Base-by-base conservation (phyloP, 2,113 vertebrate genomes). In the Eulacestoma nigropectus region DNA sequence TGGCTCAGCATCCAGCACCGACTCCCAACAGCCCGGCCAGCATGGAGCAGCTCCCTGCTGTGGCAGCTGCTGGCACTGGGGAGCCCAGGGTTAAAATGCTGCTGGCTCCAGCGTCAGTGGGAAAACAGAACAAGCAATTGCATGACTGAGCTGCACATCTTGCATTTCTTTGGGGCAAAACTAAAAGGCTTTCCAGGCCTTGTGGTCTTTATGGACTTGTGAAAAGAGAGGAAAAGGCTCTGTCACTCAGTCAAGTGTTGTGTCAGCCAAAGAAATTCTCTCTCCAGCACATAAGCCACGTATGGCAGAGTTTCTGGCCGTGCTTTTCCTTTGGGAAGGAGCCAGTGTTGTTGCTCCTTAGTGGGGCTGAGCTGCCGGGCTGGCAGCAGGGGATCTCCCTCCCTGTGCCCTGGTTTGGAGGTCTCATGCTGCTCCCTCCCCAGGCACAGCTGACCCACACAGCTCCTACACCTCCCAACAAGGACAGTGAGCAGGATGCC, bases 21-120 rank as follows among this genome's bases (percentile, higher is more conserved):
- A 1, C 4, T 57, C 25, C 60, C 26, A 4, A 0, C 4, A 5
- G 35, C 70, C 46, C 1, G 0, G 10, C 30, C 9, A 13, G 83
- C 27, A 0, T 0, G 0, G 41, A 64, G 81, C 44, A 9, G 39
- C 44, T 53, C 14, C 2, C 13, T 32, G 76, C 76, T 1, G 3
- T 0, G 1, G 21, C 4, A 19, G 55, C n/a, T 7, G 0, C n/a
- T 6, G 39, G 23, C 11, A 3, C 4, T 1, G 55, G 10, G 12
- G n/a, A 90, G 46, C 55, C 16, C 68, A 10, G 80, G 57, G 47
- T 8, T 23, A 22, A 49, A 80, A 5, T 1, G 39, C 56, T 70
- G 80, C 64, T 7, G 52, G 84, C 33, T 72, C 46, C 53, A 33
- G 84, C 1, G 0, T 11, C 87, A 3, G 1, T 74, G 35, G 56